A percentile compares a stretch with the other conserved stretches of the same genome.
phyloP scores from a whole-genome alignment of 2,888 invertebrate species.

The Drosophila meridiana region DNA sequence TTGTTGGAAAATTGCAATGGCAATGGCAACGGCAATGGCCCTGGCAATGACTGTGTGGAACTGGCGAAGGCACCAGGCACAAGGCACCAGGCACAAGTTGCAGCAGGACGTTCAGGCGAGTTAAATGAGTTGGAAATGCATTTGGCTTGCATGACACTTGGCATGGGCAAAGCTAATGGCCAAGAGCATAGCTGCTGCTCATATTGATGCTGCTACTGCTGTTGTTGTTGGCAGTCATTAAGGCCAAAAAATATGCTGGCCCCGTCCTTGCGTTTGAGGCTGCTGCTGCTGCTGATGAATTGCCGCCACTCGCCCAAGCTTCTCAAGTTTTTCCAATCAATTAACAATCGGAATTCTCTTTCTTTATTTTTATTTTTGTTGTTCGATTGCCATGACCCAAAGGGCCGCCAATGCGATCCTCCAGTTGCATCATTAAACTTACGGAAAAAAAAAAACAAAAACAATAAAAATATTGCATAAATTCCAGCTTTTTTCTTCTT shows the following conservation, averaged over 20 bases:
- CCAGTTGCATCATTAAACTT: slow-evolving; percentile 29
- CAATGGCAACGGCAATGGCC: slow-evolving; percentile 15
- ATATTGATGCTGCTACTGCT: slow-evolving; percentile 1
- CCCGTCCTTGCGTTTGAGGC: slow-evolving; percentile 30
- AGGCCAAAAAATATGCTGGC: slow-evolving; percentile 31
- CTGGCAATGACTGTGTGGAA: slow-evolving; percentile 12
- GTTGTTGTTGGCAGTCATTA: slow-evolving; percentile 36
- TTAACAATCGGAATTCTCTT: slow-evolving; percentile 29
- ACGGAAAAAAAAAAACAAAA: not conserved
- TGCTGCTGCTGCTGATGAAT: slow-evolving; percentile 43
- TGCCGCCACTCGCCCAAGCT: slow-evolving; percentile 23
- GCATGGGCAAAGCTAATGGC: slow-evolving; percentile 45
- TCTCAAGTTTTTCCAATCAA: slow-evolving; percentile 32
- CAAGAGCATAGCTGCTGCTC: slow-evolving; percentile 28
- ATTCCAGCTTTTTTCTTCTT: slow-evolving; percentile 1
- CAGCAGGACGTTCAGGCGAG: slow-evolving; percentile 46
- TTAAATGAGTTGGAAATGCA: slow-evolving; percentile 67
- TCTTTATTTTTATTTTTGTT: slow-evolving; percentile 1
- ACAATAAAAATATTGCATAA: slow-evolving; percentile 29
- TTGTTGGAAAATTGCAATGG: slow-evolving; percentile 65
- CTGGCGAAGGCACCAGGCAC: not conserved
- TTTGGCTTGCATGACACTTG: slow-evolving; percentile 40
- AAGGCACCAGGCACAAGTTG: slow-evolving; percentile 18
- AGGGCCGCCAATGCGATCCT: slow-evolving; percentile 34
- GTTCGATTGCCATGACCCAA: slow-evolving; percentile 53